Base-by-base conservation (phyloP, 2,113 vertebrate genomes). In the Haliaeetus leucogaster region DNA sequence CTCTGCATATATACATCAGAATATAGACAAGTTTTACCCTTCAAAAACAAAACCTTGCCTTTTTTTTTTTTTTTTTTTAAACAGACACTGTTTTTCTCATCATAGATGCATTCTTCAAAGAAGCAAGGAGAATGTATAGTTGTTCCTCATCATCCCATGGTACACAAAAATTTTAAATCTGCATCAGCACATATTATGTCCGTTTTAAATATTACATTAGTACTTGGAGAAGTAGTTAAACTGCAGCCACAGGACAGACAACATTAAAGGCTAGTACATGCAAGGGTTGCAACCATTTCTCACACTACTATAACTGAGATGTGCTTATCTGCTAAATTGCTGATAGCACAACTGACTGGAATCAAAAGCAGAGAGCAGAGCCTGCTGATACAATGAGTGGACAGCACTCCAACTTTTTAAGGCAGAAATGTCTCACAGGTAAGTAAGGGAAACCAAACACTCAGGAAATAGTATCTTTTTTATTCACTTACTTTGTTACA, bases 361-460 rank as follows among this genome's bases (percentile, higher is more conserved):
- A 52, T 11, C 14, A 67, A 58, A 71, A 47, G 56, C 16, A 72
- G 34, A 34, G 71, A 73, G 56, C 4, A 0, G n/a, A 84, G 43
- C 34, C 30, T 82, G 61, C 17, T 3, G 4, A 29, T 4, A 53
- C 11, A 30, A 3, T 3, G 3, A 13, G 6, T 2, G 36, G 34
- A 47, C 48, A 81, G 22, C 50, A 79, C 36, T 40, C 0, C 34
- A 81, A 20, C 38, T 40, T 72, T 12, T 27, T 12, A 79, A 76
- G n/a, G 78, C 62, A 76, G 40, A 59, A 53, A 58, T 5, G 9
- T 38, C 78, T 87, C 82, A 47, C 61, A 82, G 43, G 16, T 61
- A 48, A 1, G 8, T 13, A 18, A 76, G 25, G 6, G 30, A 92
- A 91, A n/a, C 23, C 30, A 78, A 58, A 68, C 47, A 45, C 17